These are phyloP conservation scores for Strigops habroptila DNA, from an alignment of 2,113 vertebrate genomes.

Conservation along the genomic window DNA sequence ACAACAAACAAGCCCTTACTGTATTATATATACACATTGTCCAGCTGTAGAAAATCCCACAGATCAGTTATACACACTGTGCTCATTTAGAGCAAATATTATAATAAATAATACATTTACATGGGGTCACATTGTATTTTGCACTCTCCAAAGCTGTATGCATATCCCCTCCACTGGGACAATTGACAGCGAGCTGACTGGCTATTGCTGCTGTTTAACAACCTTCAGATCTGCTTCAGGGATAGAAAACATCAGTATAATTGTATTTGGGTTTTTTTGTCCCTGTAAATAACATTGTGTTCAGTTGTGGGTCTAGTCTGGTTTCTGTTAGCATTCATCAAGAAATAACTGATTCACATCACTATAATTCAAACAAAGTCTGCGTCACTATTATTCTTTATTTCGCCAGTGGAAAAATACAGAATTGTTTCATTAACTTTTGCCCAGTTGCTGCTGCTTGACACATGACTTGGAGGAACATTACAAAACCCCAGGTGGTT, in stretches of 20 bases:
- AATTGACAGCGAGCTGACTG: background rate
- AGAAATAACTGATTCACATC: background rate
- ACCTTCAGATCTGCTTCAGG: background rate
- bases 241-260: background rate
- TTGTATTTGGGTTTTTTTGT: background rate
- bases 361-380: background rate
- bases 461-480: background rate
- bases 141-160: background rate
- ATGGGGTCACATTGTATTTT: background rate
- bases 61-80: background rate
- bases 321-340: background rate
- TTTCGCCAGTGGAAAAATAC: background rate
- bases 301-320: background rate
- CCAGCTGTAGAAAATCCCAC: background rate
- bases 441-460: background rate
- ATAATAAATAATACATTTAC: background rate
- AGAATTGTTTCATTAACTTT: background rate
- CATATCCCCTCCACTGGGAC: background rate
- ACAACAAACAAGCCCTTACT: background rate
- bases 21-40: background rate
- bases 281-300: background rate
- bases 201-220: background rate
- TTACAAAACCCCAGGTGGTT: background rate
- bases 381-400: background rate
- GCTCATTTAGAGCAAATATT: background rate